These are phyloP conservation scores for Choloepus didactylus DNA, from an alignment of 2,797 vertebrate species.

Conservation along the genomic window DNA sequence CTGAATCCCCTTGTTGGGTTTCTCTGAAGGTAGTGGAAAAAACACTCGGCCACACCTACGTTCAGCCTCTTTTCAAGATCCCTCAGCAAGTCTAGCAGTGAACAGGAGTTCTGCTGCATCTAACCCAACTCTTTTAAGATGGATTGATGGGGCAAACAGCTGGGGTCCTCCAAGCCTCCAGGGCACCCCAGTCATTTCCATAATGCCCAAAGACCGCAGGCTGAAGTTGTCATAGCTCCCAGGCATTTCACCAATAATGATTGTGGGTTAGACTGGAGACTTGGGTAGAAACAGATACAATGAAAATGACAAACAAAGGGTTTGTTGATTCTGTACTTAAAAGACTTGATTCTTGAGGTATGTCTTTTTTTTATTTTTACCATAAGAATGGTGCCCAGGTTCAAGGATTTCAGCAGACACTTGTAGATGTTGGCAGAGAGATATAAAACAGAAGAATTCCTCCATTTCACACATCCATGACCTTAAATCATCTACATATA, in stretches of 20 bases:
- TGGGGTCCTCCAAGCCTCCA: not conserved
- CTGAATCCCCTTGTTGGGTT: not conserved
- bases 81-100: not conserved
- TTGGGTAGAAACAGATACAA: not conserved
- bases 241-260: not conserved
- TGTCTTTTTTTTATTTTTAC: slow-evolving; percentile 44
- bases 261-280: not conserved
- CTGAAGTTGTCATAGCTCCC: not conserved
- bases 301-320: slow-evolving; percentile 31
- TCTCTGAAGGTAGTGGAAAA: slow-evolving; percentile 17
- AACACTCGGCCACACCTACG: not conserved
- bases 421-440: not conserved
- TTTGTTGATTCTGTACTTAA: not conserved
- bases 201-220: not conserved
- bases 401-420: slow-evolving; percentile 21
- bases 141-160: not conserved
- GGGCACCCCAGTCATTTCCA: not conserved
- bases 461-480: slow-evolving; percentile 2
- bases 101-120: not conserved
- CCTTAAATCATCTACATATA: not conserved
- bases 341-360: not conserved
- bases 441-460: slow-evolving; percentile 47
- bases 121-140: not conserved
- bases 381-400: not conserved
- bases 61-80: not conserved